Conservation (phyloP, 2,113 vertebrate genomes). For the Cyphomyrus plagiostoma region DNA sequence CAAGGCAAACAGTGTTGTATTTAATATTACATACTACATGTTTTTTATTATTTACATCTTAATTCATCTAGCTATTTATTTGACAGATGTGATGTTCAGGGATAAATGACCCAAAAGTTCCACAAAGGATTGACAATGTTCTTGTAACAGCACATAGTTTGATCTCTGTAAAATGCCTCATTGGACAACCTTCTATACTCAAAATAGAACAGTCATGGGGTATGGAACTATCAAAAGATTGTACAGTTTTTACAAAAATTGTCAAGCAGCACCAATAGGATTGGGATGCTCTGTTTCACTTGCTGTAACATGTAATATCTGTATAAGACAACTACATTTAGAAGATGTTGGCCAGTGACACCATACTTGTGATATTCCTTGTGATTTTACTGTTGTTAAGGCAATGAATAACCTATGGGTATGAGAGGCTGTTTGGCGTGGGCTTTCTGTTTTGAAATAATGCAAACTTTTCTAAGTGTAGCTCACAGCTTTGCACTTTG, state of each 20-base stretch:
- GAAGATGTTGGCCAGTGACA: neutral
- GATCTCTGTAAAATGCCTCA: neutral
- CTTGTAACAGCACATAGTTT: neutral
- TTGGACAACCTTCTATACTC: neutral
- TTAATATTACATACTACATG: neutral
- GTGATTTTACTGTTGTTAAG: neutral
- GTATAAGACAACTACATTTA: neutral
- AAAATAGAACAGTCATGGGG: neutral
- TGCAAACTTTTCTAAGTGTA: neutral
- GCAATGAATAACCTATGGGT: neutral
- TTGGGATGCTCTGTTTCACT: neutral
- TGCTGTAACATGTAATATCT: neutral
- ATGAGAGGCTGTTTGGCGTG: neutral
- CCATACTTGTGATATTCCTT: neutral
- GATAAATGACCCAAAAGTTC: neutral
- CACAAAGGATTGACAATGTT: neutral
- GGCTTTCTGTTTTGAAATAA: neutral
- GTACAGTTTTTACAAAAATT: neutral
- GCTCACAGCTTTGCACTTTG: neutral
- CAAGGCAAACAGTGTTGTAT: neutral
- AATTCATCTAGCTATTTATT: neutral
- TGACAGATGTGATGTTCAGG: neutral
- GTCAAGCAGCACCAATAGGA: neutral
- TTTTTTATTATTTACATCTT: constrained; percentile 1
- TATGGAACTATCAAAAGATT: neutral